Conservation (phyloP, 2,113 vertebrate species). For the Rhodinocichla rosea region DNA sequence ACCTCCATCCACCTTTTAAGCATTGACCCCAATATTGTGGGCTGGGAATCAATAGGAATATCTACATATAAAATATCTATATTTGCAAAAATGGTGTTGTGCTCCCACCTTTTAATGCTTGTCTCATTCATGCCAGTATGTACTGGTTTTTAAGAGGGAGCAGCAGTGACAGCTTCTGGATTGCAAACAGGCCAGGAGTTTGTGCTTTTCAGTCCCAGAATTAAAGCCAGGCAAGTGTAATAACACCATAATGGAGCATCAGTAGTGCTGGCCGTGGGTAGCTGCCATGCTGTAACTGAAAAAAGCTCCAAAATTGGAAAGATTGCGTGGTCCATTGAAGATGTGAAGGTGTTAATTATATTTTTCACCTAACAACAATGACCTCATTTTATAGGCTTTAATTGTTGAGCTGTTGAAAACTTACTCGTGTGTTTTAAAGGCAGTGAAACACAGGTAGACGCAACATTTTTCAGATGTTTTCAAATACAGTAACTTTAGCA, state of each 20-base stretch:
- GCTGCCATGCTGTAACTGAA: neutral
- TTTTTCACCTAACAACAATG: neutral
- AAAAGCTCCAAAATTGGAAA: neutral
- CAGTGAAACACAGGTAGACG: neutral
- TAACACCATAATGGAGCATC: neutral
- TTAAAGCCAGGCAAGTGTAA: neutral
- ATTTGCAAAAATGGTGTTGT: neutral
- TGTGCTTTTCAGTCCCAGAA: neutral
- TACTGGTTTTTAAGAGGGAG: neutral
- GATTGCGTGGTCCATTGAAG: neutral
- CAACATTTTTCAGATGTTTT: neutral
- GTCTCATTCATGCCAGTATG: neutral
- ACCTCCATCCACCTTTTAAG: neutral
- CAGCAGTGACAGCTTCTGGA: neutral
- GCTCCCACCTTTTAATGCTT: neutral
- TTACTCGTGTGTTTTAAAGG: neutral
- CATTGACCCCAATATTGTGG: accelerated
- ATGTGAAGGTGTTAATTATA: neutral
- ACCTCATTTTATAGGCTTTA: neutral
- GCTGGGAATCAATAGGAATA: neutral
- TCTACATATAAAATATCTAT: neutral
- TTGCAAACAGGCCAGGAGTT: neutral
- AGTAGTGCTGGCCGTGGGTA: neutral
- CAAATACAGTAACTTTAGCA: neutral
- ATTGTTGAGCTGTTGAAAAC: neutral